Conservation (phyloP, 2,113 vertebrate genomes). For the Oriolus oriolus region DNA sequence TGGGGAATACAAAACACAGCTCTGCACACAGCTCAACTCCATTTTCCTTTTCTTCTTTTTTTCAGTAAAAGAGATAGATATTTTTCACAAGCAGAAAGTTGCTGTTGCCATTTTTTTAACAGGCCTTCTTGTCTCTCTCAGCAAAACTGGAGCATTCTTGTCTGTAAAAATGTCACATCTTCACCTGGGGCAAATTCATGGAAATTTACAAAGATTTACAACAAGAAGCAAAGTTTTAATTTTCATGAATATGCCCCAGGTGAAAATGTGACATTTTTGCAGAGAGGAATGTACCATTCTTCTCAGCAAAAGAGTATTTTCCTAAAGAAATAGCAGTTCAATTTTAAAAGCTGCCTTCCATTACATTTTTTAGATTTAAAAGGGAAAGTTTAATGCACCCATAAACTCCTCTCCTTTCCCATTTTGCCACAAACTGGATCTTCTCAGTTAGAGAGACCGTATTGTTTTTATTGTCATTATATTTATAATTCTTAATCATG, state of each 20-base stretch:
- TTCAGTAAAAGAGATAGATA: neutral
- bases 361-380: neutral
- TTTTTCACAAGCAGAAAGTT: neutral
- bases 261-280: slow-evolving; percentile 48
- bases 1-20: neutral
- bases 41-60: neutral
- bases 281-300: slow-evolving; percentile 23
- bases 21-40: neutral
- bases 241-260: slow-evolving; percentile 45
- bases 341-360: slow-evolving; percentile 2
- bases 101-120: neutral
- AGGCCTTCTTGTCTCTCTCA: slow-evolving; percentile 26
- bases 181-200: slow-evolving; percentile 38
- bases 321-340: neutral
- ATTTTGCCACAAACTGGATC: neutral
- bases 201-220: slow-evolving; percentile 59
- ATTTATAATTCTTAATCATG: neutral
- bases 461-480: neutral
- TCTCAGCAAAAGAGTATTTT: neutral
- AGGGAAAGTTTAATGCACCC: neutral
- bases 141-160: slow-evolving; percentile 42
- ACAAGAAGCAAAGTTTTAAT: slow-evolving; percentile 50
- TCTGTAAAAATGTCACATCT: slow-evolving; percentile 53
- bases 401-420: neutral
- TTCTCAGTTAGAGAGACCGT: neutral